Base-by-base conservation (phyloP, 2,113 vertebrate genomes). In the Craseonycteris thonglongyai region DNA sequence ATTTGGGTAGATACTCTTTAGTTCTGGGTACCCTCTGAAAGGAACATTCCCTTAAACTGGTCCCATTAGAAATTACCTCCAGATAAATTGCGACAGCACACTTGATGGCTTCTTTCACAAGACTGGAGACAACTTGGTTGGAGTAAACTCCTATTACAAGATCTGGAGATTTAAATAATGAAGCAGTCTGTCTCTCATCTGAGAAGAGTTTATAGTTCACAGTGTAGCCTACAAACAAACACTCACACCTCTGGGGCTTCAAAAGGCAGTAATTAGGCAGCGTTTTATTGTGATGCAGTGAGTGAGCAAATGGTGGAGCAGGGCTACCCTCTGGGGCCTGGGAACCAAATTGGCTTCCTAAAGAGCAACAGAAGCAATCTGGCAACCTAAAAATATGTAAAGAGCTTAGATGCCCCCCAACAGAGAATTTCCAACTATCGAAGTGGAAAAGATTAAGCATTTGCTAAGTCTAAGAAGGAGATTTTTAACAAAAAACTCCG, bases 361-460 rank as follows among this genome's bases (percentile, higher is more conserved):
- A 95, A 98, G 97, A 96, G 97, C 95, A 95, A 97, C 66, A 90
- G 97, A 98, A 97, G 97, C 98, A 98, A 97, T 97, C 97, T 97
- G 96, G 98, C 97, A 98, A 97, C 95, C 97, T 98, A 97, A 98
- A 98, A 97, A 97, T 98, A 97, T 97, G 98, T 97, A 97, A 98
- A 98, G 97, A 98, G 97, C 96, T 97, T 97, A 98, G 90, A 91
- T 82, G 38, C 94, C 98, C 94, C 98, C 94, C 97, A 66, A 65
- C 96, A 95, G 98, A 98, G 96, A 97, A 97, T 97, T 97, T 96
- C 93, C 95, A 93, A 61, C 96, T 97, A 97, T 93, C 97, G 96
- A 98, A 97, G 88, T 97, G 74, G 88, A 98, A 97, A 98, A 96
- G 93, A 97, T 96, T 92, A 97, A 97, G 92, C 91, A 89, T 97